These are phyloP conservation scores for Macrophya annulata DNA, from an alignment of 2,888 invertebrate species.

Conservation along the genomic window DNA sequence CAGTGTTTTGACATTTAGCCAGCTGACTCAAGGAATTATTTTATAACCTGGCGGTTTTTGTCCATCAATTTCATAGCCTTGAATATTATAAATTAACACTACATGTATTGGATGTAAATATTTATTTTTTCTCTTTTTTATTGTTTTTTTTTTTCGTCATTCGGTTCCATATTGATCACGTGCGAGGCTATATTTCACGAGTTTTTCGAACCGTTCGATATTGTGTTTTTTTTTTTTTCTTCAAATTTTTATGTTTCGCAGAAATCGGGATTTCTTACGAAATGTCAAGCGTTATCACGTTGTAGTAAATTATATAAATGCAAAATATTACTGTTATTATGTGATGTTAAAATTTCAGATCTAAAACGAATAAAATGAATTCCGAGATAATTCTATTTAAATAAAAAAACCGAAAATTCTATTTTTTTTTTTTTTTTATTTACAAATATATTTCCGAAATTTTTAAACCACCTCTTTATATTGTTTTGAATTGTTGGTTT, in stretches of 20 bases:
- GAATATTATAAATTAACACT: background rate
- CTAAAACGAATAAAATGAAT: background rate
- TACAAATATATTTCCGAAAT: background rate
- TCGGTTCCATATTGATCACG: constrained; percentile 37
- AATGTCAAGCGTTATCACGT: background rate
- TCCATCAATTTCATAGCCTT: constrained; percentile 7
- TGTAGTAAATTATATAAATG: background rate
- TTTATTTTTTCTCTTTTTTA: background rate
- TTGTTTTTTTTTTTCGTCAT: background rate
- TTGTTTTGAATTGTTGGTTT: background rate
- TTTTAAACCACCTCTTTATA: background rate
- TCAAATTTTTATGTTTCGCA: background rate
- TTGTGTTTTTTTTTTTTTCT: background rate
- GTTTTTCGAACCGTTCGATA: background rate
- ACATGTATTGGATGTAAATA: background rate
- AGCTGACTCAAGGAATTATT: constrained; percentile 48
- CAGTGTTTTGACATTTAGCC: constrained; percentile 51
- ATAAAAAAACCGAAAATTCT: background rate
- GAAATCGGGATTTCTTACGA: background rate
- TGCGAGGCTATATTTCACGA: background rate
- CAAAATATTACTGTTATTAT: background rate
- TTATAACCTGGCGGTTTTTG: background rate
- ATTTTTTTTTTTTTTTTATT: background rate
- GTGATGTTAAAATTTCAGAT: background rate
- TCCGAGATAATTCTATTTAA: background rate